phyloP scores from a whole-genome alignment of 2,797 vertebrate species.

The Aulostomus chinensis region DNA sequence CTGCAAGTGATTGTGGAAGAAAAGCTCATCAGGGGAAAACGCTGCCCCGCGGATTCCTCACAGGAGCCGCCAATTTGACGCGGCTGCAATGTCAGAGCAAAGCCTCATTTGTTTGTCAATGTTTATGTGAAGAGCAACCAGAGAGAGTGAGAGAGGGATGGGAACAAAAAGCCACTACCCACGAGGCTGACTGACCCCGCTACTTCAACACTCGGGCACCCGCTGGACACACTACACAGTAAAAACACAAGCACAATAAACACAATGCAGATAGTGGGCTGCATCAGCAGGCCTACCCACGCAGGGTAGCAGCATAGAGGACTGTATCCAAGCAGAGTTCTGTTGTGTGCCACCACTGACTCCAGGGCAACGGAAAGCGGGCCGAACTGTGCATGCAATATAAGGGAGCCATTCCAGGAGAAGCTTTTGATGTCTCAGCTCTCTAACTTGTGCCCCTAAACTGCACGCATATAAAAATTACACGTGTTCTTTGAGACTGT shows the following conservation, averaged over 20 bases:
- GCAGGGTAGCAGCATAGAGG: conserved; percentile 41
- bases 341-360: conserved; percentile 49
- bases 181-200: conserved; percentile 35
- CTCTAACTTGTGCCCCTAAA: conserved; percentile 28
- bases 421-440: conserved; percentile 56
- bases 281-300: conserved; percentile 47
- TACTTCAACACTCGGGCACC: conserved; percentile 22
- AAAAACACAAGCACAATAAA: no score
- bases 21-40: conserved; percentile 50
- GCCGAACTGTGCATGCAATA: conserved; percentile 72
- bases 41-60: conserved; percentile 23
- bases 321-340: conserved; percentile 44
- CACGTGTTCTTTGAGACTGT: conserved; percentile 4
- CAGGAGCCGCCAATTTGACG: conserved; percentile 34
- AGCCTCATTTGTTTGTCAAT: conserved; percentile 43
- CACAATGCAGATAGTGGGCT: conserved; percentile 32
- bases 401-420: conserved; percentile 60
- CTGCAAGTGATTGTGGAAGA: conserved; percentile 34
- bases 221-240: conserved; percentile 22
- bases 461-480: conserved; percentile 15
- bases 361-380: conserved; percentile 43
- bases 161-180: conserved; percentile 29
- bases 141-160: conserved; percentile 5
- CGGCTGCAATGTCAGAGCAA: conserved; percentile 19
- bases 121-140: conserved; percentile 25